Evolutionary conservation across 53 echinoderm and acorn worm species (phyloP), one percentile per base, ranked within the genome.

Genomic region (Arbacia lixula): DNA sequence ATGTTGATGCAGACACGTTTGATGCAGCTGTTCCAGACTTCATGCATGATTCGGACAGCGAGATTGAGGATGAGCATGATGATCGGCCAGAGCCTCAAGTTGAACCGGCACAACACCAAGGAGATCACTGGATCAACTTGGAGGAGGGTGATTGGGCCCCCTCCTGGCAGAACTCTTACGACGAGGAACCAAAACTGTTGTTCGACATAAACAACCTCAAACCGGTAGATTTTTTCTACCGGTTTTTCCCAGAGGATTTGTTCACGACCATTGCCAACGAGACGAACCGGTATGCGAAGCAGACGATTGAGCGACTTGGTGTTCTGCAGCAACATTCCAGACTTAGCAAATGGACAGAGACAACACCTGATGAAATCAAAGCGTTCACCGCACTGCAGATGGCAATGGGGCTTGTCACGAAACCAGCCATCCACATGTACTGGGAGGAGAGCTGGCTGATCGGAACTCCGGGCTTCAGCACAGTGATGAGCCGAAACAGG

Each of bases 391-490:
- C 76, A 0, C 32, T 86, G 19, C 71, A 75, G 11, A 75, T 86
- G 14, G 75, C 86, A n/a, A 86, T 86, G 86, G 86, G 86, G 3
- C 75, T 76, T 12, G 64, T 36, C 28, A 41, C 75, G 3, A 24
- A 75, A 36, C 76, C 86, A 27, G 49, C 75, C 2, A 62, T 36
- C 41, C 32, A 43, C 26, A 39, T 60, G 86, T 76, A 86, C 53
- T 86, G 86, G 86, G 72, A 72, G 52, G 52, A 46, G 30, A 72
- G 50, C 30, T 46, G 52, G 50, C 50, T 72, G 9, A n/a, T 51
- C 29, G 52, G 50, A 2, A 72, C 72, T 22, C 72, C 72, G 9
- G 72, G 72, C 9, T 72, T 50, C 34, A 14, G 21, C 25, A 28
- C 24, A 46, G 72, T 72, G 6, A 72, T 50, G 50, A 3, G 30